These are phyloP conservation scores for Smittia sp. DNA, from an alignment of 2,888 invertebrate species.

Conservation along the genomic window DNA sequence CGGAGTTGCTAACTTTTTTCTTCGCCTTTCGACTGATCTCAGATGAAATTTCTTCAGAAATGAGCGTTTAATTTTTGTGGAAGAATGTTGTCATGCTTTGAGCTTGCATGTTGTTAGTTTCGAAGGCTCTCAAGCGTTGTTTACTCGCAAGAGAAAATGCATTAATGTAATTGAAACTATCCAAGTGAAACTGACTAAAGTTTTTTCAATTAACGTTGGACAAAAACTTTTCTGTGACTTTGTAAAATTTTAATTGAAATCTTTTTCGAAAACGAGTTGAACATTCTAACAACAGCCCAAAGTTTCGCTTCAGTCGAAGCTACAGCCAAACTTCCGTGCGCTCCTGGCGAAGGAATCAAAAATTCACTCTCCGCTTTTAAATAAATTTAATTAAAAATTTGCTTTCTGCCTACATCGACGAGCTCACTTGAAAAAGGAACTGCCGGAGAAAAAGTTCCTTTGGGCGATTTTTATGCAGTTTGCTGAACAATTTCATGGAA, in stretches of 20 bases:
- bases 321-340: neutral
- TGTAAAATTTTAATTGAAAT: no score
- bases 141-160: no score
- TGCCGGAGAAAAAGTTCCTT: slow-evolving; percentile 10
- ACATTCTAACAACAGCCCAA: no score
- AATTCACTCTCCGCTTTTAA: neutral
- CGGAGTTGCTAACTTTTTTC: neutral
- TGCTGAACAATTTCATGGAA: slow-evolving; percentile 32
- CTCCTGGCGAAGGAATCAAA: neutral
- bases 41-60: neutral
- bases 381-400: neutral
- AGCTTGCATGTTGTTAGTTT: neutral
- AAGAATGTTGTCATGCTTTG: neutral
- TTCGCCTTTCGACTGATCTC: neutral
- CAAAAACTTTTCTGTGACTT: no score
- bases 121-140: no score
- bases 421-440: no score
- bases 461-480: slow-evolving; percentile 30
- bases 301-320: no score
- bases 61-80: neutral
- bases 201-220: no score
- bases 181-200: no score
- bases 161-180: no score
- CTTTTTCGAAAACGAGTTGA: no score
- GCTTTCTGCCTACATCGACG: no score